Evolutionary conservation across 2,113 vertebrate genomes (phyloP), one percentile per base, ranked within the genome.

Genomic region (Myocastor coypus): DNA sequence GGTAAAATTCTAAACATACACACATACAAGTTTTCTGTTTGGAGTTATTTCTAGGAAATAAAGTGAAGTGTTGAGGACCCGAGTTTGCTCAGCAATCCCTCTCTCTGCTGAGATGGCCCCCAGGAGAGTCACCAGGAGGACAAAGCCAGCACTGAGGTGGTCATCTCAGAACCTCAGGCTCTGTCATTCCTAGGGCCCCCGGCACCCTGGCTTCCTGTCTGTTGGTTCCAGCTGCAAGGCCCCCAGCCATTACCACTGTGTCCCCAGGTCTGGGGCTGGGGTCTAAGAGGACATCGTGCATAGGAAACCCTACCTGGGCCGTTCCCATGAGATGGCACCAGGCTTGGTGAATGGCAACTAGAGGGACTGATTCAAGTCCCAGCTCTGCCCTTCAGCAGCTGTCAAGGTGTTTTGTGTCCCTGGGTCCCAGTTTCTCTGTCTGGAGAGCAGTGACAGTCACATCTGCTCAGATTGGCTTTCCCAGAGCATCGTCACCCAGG

Each of bases 91-190:
- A 61, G 77, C 0, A 83, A 46, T 59, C 59, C 59, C 19, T 40
- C 1, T 57, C 40, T 57, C 24, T 11, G 89, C 3, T 0, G 24
- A 1, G 50, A 93, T 0, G 66, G 66, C 34, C 61, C 91, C 73
- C n/a, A 14, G 73, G 0, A 1, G 86, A 61, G 80, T 83, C 3
- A 0, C 34, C 2, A 5, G 0, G 55, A 59, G 14, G 69, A 37
- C 85, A 52, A 64, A 0, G 0, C 26, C 1, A 2, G 3, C 52
- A 46, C 89, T 20, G 0, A 0, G 17, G 17, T 2, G 7, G 68
- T 20, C 71, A 55, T 86, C 87, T 26, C 0, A 5, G 42, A 30
- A 78, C 42, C 42, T 50, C 42, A 32, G 28, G 46, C 75, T 42
- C 28, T 16, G 8, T 30, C 28, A 17, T 32, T 46, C 42, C 42